Base-by-base conservation (phyloP, 2,113 vertebrate species). In the Crotalus helleri region DNA sequence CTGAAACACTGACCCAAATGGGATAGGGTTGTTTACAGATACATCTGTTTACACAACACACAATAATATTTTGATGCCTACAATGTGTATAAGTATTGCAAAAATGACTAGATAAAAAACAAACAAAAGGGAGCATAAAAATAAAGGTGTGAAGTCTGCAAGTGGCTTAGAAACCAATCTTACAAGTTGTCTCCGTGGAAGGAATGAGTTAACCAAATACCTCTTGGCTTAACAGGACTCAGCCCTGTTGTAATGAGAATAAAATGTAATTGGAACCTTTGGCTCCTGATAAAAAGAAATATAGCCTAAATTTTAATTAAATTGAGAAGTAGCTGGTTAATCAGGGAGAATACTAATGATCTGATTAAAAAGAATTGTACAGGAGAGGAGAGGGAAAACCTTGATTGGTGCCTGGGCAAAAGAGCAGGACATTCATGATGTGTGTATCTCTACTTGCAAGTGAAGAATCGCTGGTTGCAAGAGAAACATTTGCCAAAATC, bases 271-370 rank as follows among this genome's bases (percentile, higher is more conserved):
- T 95, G 94, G 94, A 95, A 93, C 88, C 87, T 92, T 95, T 94
- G 93, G 54, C 94, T 96, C 92, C 91, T 93, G 44, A 89, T 93
- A 95, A 95, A n/a, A 57, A 69, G 51, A 89, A 58, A 61, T 55
- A 94, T 89, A 55, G 17, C 3, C 0, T 61, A 54, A 94, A 92
- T 94, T 97, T 95, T 96, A 97, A 97, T 97, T 96, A 96, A 96
- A 95, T 93, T 89, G 95, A 95, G 92, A 94, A 93, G 89, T 94
- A 91, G 94, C 93, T 92, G 93, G 96, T 95, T 97, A 96, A 96
- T 97, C 95, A 96, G 95, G 92, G 91, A 74, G 39, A 96, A 95
- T 93, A 94, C 91, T 95, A 96, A 95, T 91, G 94, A 93, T 91
- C 94, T 97, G 96, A 96, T 96, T 95, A 97, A 95, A 93, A 95